Evolutionary conservation across 2,113 vertebrate species (phyloP).

Genomic region (Albula goreensis): DNA sequence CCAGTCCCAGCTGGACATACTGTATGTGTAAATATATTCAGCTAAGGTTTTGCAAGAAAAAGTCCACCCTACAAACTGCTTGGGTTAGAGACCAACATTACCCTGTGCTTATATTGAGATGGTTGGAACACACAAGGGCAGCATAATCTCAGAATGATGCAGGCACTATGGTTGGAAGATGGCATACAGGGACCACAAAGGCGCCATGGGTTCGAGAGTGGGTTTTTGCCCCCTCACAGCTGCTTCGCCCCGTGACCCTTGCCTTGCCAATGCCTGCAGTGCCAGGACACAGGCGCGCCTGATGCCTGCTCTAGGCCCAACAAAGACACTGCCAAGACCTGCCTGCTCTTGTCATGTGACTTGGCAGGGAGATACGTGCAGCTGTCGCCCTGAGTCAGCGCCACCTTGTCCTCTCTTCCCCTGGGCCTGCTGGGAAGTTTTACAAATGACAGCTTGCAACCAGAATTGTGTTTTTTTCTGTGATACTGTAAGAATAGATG

Average conservation of each 20-base stretch:
- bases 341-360: conserved; percentile 14
- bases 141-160: not conserved
- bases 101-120: not conserved
- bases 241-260: not conserved
- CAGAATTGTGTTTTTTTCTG: no score
- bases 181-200: not conserved
- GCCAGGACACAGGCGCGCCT: not conserved
- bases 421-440: not conserved
- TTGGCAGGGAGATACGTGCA: not conserved
- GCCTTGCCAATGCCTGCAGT: not conserved
- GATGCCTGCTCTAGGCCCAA: not conserved
- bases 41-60: not conserved
- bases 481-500: no score
- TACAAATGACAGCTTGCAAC: not conserved
- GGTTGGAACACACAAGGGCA: not conserved
- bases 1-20: not conserved
- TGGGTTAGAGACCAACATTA: not conserved
- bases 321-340: conserved; percentile 6
- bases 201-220: not conserved
- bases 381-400: conserved; percentile 2
- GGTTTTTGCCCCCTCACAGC: not conserved
- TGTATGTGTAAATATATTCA: not conserved
- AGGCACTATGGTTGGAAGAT: not conserved
- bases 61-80: not conserved
- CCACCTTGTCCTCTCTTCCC: conserved; percentile 4